Percentiles rank a stretch among this genome's conserved stretches.
These are phyloP conservation scores for Mormyrops attenuatus DNA, from an alignment of 2,797 vertebrate species.

Conservation along the genomic window DNA sequence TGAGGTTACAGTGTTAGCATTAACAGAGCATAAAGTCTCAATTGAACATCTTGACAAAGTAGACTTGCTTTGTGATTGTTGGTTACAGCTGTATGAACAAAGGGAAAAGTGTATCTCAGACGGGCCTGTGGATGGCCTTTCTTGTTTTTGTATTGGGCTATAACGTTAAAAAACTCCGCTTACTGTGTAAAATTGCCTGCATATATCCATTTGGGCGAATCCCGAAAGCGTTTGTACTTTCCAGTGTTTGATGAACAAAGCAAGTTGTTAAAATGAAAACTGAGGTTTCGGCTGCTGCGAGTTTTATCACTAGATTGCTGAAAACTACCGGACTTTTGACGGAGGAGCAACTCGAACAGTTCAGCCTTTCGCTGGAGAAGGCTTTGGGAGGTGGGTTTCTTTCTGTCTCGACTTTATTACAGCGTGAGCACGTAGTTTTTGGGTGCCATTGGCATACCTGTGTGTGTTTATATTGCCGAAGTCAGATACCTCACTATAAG, in stretches of 20 bases:
- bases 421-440: not conserved
- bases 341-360: conserved; percentile 58
- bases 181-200: not conserved
- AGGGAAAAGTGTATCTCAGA: conserved; percentile 28
- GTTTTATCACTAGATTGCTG: conserved; percentile 60
- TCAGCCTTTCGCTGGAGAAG: conserved; percentile 59
- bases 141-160: not conserved
- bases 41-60: not conserved
- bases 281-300: conserved; percentile 57
- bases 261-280: conserved; percentile 49
- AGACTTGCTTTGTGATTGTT: conserved; percentile 27
- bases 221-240: not conserved
- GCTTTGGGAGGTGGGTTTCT: conserved; percentile 44
- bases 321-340: conserved; percentile 52
- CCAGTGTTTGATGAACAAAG: conserved; percentile 31
- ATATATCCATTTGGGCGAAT: not conserved
- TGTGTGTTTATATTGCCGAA: not conserved
- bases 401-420: not conserved
- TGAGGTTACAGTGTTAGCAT: not conserved
- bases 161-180: not conserved
- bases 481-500: not conserved
- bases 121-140: conserved; percentile 25
- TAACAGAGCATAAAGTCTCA: not conserved
- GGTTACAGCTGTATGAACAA: conserved; percentile 35
- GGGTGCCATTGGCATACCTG: not conserved